These are phyloP conservation scores for Hirtodrosophila duncani DNA, from an alignment of 2,888 invertebrate genomes.

Conservation along the genomic window DNA sequence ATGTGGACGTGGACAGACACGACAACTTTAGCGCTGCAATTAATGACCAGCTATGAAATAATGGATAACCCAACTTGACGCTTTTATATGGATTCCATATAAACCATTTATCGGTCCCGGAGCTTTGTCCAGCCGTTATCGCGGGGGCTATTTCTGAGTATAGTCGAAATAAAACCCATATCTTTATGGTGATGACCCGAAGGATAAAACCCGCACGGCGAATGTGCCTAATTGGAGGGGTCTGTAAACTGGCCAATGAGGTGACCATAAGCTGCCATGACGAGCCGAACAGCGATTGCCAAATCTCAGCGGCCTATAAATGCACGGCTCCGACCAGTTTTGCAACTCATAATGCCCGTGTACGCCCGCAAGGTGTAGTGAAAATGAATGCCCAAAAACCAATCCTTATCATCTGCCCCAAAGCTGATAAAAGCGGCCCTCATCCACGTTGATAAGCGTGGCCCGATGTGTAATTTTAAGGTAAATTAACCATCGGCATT, in stretches of 20 bases:
- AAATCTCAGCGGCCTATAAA: conserved; percentile 48
- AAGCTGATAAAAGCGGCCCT: conserved; percentile 24
- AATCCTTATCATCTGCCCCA: conserved; percentile 47
- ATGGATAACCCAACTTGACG: conserved; percentile 26
- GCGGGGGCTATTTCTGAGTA: conserved; percentile 11
- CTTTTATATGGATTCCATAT: conserved; percentile 51
- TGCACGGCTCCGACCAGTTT: neutral
- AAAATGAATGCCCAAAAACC: conserved; percentile 17
- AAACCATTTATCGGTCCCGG: conserved; percentile 30
- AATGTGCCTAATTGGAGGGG: conserved; percentile 39
- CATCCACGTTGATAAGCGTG: conserved; percentile 36
- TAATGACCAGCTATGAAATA: conserved; percentile 55
- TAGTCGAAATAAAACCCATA: conserved; percentile 33
- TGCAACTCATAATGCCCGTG: conserved; percentile 17
- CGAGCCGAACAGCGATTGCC: neutral
- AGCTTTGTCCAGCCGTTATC: conserved; percentile 15
- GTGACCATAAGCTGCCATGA: neutral
- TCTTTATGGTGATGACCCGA: conserved; percentile 49
- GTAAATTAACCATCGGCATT: conserved; percentile 16
- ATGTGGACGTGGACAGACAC: conserved; percentile 11
- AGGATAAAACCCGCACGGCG: conserved; percentile 52
- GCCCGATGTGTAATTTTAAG: conserved; percentile 46
- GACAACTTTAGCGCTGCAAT: conserved; percentile 33
- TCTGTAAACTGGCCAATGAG: conserved; percentile 4
- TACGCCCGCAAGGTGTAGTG: conserved; percentile 3